A percentile compares a stretch with the other conserved stretches of the same genome.
These are phyloP conservation scores for Hemitrygon akajei DNA, from an alignment of 2,797 vertebrate species.

Conservation along the genomic window DNA sequence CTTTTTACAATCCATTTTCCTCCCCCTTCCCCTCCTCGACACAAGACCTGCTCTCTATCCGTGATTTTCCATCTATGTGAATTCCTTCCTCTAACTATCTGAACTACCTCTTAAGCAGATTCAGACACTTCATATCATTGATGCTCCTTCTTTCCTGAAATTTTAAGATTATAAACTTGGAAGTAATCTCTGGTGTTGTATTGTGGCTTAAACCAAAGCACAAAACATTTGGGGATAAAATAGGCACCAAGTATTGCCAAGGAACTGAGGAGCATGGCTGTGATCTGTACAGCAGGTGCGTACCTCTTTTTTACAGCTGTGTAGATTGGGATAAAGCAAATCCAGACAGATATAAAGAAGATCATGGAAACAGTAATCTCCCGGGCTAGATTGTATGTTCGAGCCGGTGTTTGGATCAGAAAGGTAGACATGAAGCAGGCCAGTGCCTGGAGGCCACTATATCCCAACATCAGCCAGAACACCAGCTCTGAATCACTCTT, in stretches of 20 bases:
- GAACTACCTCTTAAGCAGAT: too few species aligned
- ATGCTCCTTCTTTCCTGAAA: not conserved
- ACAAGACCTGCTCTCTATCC: too few species aligned
- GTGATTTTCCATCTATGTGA: too few species aligned
- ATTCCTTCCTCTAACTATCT: too few species aligned
- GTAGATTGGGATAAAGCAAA: not conserved
- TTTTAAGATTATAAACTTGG: not conserved
- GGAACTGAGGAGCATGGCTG: not conserved
- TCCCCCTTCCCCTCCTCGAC: too few species aligned
- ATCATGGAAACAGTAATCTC: not conserved
- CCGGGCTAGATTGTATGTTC: not conserved
- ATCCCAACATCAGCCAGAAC: constrained; percentile 1
- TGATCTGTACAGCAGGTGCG: not conserved
- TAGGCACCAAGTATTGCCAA: not conserved
- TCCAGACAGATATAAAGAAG: not conserved
- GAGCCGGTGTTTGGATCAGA: not conserved
- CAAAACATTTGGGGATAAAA: constrained; percentile 12
- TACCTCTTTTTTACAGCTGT: not conserved
- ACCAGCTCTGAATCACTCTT: not conserved
- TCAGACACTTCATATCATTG: too few species aligned
- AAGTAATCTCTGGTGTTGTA: not conserved
- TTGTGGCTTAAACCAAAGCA: constrained; percentile 1
- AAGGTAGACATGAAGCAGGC: constrained; percentile 28
- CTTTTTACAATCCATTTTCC: too few species aligned
- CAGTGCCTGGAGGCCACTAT: not conserved